Evolutionary conservation across 2,113 vertebrate species (phyloP).

Genomic region (Rhineura floridana): DNA sequence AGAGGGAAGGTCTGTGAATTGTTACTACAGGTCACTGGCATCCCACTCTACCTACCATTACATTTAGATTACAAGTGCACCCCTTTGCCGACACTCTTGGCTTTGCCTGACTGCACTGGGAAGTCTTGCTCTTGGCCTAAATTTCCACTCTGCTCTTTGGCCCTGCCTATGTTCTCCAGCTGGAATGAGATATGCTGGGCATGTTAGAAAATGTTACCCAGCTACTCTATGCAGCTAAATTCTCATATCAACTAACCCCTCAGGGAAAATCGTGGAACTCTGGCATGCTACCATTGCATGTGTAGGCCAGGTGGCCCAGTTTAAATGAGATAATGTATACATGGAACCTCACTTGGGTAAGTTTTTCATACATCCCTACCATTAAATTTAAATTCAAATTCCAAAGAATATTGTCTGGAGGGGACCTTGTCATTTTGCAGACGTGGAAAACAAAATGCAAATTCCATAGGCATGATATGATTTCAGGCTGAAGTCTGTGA

Average conservation of each 20-base stretch:
- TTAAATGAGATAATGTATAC: neutral
- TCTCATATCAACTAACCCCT: neutral
- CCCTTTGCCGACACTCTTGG: too few relatives aligned
- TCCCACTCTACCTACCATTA: too few relatives aligned
- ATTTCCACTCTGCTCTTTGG: too few relatives aligned
- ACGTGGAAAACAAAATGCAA: slow-evolving; percentile 38
- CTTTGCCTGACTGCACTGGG: too few relatives aligned
- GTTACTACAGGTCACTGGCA: too few relatives aligned
- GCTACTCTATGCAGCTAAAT: neutral
- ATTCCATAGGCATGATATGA: slow-evolving; percentile 60
- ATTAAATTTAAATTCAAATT: neutral
- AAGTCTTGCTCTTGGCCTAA: too few relatives aligned
- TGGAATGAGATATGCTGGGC: neutral
- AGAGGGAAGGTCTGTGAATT: too few relatives aligned
- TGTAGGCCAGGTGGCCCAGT: neutral
- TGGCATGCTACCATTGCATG: neutral
- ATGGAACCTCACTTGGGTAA: neutral
- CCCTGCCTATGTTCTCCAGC: neutral
- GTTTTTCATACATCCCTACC: neutral
- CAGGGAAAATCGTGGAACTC: neutral
- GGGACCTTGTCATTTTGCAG: slow-evolving; percentile 36
- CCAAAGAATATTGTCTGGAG: neutral
- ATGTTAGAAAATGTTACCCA: neutral
- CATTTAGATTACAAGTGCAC: too few relatives aligned
- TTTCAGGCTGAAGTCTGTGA: slow-evolving; percentile 12